Base-by-base conservation (phyloP, 2,113 vertebrate species). In the Atlantisia rogersi region DNA sequence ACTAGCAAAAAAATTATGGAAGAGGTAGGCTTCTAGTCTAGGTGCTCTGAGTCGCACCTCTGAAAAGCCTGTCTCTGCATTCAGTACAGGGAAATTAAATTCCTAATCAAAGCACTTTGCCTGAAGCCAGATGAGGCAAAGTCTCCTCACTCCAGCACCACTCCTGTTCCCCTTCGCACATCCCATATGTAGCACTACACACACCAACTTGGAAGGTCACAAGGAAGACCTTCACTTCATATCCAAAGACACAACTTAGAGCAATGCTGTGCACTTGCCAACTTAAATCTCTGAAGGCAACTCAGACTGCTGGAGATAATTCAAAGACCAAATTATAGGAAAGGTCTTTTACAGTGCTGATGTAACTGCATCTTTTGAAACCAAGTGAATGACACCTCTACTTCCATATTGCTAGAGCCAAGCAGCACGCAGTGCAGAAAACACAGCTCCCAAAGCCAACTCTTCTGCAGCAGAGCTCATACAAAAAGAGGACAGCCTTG, bases 171-270 rank as follows among this genome's bases (percentile, higher is more conserved):
- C 60, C 22, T 29, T 9, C 35, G 64, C 0, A 0, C 31, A 59
- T 28, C 31, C 46, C 0, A 0, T 6, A 10, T 0, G 0, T 48
- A n/a, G 50, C 1, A 0, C 37, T 74, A n/a, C 6, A 0, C 20
- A 4, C 0, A 2, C 85, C 92, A 76, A 0, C 55, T n/a, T 50
- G 70, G 78, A 89, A 79, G 75, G 84, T 90, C 90, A 53, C 59
- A 40, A 48, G 69, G 46, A 75, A 84, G n/a, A 80, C 40, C 48
- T 48, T 64, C 64, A 69, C 40, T 56, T 75, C 73, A 12, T 50
- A 69, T 69, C 58, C 77, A 88, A 56, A 88, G 60, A 28, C 53
- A 15, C 0, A 0, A 78, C 37, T 74, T 58, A 28, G 50, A 68
- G 85, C 64, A 71, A 31, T 0, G 0, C n/a, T 63, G 85, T 86